These are phyloP conservation scores for Peromyscus leucopus DNA, from an alignment of 2,113 vertebrate species.

Conservation along the genomic window DNA sequence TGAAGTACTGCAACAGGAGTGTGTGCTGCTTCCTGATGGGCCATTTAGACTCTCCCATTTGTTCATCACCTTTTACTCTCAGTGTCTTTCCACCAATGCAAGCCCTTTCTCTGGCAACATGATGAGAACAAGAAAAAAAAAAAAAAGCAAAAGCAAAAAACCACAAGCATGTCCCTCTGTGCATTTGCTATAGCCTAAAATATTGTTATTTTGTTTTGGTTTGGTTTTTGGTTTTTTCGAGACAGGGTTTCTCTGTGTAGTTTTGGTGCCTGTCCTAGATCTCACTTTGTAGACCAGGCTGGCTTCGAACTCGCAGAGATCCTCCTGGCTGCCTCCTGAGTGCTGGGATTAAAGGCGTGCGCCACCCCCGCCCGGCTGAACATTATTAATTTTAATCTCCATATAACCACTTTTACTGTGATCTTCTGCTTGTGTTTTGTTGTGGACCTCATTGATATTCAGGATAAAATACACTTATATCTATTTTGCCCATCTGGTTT, in stretches of 20 bases:
- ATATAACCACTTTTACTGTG: neutral
- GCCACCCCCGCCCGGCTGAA: neutral
- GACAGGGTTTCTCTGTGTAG: no score
- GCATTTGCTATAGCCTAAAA: neutral
- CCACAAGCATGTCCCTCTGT: neutral
- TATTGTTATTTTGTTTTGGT: neutral
- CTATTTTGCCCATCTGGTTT: neutral
- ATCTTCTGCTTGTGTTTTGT: slow-evolving; percentile 3
- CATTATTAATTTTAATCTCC: neutral
- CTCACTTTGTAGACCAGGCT: no score
- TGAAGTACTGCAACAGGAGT: accelerated
- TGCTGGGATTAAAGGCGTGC: no score
- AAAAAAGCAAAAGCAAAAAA: no score
- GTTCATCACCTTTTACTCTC: neutral
- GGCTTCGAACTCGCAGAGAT: no score
- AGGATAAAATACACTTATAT: neutral
- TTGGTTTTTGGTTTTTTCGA: no score
- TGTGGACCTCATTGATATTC: neutral
- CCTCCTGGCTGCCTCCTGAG: no score
- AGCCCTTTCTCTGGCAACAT: neutral
- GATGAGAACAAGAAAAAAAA: neutral
- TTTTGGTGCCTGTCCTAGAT: no score
- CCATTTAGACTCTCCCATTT: neutral
- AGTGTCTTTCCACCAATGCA: neutral
- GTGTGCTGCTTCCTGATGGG: neutral